phyloP scores from a whole-genome alignment of 2,797 vertebrate species.

The Lepilemur ruficaudatus region DNA sequence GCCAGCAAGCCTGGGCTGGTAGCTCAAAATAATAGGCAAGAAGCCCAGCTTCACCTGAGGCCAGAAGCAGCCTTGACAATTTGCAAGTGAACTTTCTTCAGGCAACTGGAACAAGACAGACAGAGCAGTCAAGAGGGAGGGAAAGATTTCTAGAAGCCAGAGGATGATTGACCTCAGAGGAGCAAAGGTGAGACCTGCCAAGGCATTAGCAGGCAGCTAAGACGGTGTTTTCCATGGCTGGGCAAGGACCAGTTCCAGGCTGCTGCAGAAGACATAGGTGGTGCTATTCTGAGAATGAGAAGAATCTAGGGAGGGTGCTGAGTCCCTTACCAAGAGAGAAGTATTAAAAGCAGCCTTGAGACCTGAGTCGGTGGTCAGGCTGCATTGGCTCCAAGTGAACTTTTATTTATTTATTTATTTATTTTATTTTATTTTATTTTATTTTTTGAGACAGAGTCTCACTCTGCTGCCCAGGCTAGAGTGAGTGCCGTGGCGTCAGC shows the following conservation, averaged over 20 bases:
- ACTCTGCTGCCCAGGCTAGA: too few species aligned
- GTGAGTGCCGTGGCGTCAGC: too few species aligned
- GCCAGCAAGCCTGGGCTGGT: not conserved
- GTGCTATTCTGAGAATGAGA: not conserved
- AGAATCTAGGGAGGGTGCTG: not conserved
- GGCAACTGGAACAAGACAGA: not conserved
- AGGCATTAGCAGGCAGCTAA: not conserved
- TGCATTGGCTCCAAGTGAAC: not conserved
- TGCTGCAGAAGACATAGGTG: not conserved
- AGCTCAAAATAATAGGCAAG: constrained; percentile 26
- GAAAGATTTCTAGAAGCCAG: not conserved
- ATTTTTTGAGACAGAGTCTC: too few species aligned
- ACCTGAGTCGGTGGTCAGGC: not conserved
- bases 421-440: too few species aligned
- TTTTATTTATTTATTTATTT: too few species aligned
- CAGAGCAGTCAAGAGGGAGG: not conserved
- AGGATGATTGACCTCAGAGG: not conserved
- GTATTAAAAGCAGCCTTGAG: not conserved
- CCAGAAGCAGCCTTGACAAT: constrained; percentile 1
- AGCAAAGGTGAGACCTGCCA: not conserved
- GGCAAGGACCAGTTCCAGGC: not conserved
- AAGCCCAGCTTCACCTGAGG: not conserved
- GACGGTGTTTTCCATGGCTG: not conserved
- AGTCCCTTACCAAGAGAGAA: not conserved
- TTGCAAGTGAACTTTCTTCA: constrained; percentile 20